Evolutionary conservation across 2,888 invertebrate species (phyloP), one percentile per base, ranked within the genome.

Genomic region (Perizoma affinitatum): DNA sequence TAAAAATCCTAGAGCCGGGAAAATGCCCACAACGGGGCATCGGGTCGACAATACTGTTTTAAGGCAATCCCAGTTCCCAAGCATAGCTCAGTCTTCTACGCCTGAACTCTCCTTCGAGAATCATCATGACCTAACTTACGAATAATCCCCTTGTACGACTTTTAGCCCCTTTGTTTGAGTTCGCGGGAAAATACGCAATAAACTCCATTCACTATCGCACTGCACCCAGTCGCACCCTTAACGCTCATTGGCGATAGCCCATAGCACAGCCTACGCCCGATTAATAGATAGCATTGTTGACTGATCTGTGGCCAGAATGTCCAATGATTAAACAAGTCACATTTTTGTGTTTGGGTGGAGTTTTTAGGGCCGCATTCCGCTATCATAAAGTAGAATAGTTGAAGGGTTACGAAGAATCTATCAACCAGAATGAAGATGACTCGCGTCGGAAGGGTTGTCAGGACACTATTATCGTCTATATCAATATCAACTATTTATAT

Each of bases 211-310:
- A 44, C 44, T 58, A 66, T 64, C 63, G 67, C 48, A 61, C 67
- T 65, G 67, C 66, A 54, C 64, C 67, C 61, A 38, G 46, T 47
- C 69, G 63, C 68, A 35, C 68, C 68, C 55, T 46, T 11, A 41
- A 46, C 47, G 63, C 57, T 59, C 62, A 54, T 62, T 58, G 55
- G 40, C 52, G 44, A 56, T 52, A 48, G 54, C 49, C 55, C 51
- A 56, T 52, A 48, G 54, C 49, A 52, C 51, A 43, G 34, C 58
- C 58, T 54, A 10, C 41, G 56, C 7, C 7, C 49, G 54, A 61
- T 55, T 62, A 56, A 38, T 8, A 41, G 59, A 57, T 63, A 60
- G 50, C 46, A 35, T 38, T 53, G 56, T 49, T 53, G 47, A 58
- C 55, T 50, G 54, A 54, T 50, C 54, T 22, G 5, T 48, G 22